phyloP scores from a whole-genome alignment of 1,140 invertebrate genomes.

The Oncopeltus fasciatus region DNA sequence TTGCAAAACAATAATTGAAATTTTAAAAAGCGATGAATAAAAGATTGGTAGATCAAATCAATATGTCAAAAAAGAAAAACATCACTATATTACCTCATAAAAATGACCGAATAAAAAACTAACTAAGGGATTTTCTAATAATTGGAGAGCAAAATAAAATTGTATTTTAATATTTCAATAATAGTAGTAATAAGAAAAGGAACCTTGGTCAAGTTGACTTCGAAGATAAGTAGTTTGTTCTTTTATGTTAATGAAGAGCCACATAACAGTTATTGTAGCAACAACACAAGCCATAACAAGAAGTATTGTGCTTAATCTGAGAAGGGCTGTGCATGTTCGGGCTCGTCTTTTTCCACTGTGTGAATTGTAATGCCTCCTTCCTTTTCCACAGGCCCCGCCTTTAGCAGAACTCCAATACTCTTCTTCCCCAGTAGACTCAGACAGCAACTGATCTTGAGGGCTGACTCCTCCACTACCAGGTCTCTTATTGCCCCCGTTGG shows the following conservation, averaged over 20 bases:
- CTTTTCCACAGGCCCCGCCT: constrained; percentile 29
- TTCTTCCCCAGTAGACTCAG: constrained; percentile 34
- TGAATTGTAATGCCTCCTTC: constrained; percentile 30
- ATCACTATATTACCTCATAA: too few species aligned
- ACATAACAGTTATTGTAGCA: constrained; percentile 46
- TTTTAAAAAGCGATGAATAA: too few species aligned
- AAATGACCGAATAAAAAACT: too few species aligned
- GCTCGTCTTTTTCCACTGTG: constrained; percentile 27
- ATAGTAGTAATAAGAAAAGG: background rate
- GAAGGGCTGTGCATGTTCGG: constrained; percentile 32
- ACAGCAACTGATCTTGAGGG: constrained; percentile 32
- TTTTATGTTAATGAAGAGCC: constrained; percentile 51
- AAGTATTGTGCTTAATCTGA: constrained; percentile 42
- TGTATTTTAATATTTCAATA: too few species aligned
- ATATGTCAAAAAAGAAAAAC: too few species aligned
- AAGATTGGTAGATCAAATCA: too few species aligned
- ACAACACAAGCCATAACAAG: constrained; percentile 46
- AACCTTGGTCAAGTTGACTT: constrained; percentile 51
- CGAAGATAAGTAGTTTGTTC: constrained; percentile 46
- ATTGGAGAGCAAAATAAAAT: too few species aligned
- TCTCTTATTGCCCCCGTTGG: constrained; percentile 18
- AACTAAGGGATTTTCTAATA: too few species aligned
- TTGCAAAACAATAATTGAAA: too few species aligned
- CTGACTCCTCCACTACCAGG: constrained; percentile 28
- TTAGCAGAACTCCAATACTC: constrained; percentile 37